Evolutionary conservation across 2,888 invertebrate species (phyloP).

Genomic region (Drosophila nigritarsus): DNA sequence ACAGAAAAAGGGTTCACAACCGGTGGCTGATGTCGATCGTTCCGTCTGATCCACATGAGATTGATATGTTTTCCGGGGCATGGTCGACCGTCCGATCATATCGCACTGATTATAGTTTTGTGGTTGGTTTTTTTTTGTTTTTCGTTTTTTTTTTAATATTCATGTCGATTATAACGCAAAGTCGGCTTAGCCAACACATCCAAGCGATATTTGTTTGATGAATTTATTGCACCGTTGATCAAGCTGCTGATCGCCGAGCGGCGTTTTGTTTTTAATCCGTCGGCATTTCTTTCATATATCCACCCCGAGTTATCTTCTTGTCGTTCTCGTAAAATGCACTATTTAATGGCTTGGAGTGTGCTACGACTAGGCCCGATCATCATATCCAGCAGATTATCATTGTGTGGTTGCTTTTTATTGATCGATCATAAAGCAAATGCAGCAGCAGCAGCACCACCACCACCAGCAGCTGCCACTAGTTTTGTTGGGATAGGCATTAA

Average conservation of each 20-base stretch:
- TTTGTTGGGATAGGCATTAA: conserved; percentile 13
- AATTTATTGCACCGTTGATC: conserved; percentile 76
- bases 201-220: conserved; percentile 73
- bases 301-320: conserved; percentile 20
- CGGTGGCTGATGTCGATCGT: conserved; percentile 54
- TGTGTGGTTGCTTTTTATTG: conserved; percentile 49
- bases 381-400: conserved; percentile 49
- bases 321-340: conserved; percentile 65
- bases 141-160: conserved; percentile 59
- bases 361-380: conserved; percentile 47
- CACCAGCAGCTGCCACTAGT: conserved; percentile 28
- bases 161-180: conserved; percentile 70
- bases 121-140: conserved; percentile 62
- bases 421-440: conserved; percentile 39
- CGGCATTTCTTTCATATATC: conserved; percentile 61
- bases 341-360: conserved; percentile 66
- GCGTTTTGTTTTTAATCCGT: conserved; percentile 70
- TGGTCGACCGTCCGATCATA: conserved; percentile 61
- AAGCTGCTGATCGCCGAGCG: conserved; percentile 47
- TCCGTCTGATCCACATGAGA: conserved; percentile 62
- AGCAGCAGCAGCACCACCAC: neutral
- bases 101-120: conserved; percentile 79
- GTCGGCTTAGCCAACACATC: conserved; percentile 35
- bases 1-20: conserved; percentile 48
- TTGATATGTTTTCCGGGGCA: conserved; percentile 71